Evolutionary conservation across 2,888 invertebrate genomes (phyloP).

Genomic region (Dynastes maya): DNA sequence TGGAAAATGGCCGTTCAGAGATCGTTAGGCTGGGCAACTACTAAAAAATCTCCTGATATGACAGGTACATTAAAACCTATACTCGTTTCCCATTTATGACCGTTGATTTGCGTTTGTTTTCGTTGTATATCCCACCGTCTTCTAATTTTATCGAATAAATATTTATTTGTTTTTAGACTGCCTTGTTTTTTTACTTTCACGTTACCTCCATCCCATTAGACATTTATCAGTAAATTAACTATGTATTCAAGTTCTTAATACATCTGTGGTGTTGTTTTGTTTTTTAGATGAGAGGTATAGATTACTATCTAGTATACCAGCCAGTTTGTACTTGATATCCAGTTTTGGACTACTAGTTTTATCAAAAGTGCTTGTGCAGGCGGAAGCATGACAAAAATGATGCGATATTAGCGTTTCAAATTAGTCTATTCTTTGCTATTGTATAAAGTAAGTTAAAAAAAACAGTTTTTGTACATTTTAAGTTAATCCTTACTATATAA

Average conservation of each 20-base stretch:
- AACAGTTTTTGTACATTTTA: constrained; percentile 29
- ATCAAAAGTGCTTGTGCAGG: constrained; percentile 64
- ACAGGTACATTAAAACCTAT: constrained; percentile 76
- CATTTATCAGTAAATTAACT: not conserved
- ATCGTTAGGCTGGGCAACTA: constrained; percentile 90
- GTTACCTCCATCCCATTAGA: not conserved
- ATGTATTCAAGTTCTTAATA: not conserved
- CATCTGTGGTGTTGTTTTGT: constrained; percentile 60
- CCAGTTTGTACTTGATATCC: constrained; percentile 81
- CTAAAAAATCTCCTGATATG: constrained; percentile 82
- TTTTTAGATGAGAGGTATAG: constrained; percentile 83
- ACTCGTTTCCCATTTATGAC: constrained; percentile 45
- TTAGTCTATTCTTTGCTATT: constrained; percentile 13
- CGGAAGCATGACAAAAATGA: constrained; percentile 49
- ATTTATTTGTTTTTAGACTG: constrained; percentile 43
- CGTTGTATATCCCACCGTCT: constrained; percentile 9
- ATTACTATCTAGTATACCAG: constrained; percentile 85
- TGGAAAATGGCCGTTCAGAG: constrained; percentile 97
- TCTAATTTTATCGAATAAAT: constrained; percentile 43
- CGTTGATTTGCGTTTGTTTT: constrained; percentile 11
- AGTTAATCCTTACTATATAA: constrained; percentile 8
- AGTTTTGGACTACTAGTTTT: constrained; percentile 80
- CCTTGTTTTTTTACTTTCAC: constrained; percentile 27
- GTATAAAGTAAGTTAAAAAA: constrained; percentile 36
- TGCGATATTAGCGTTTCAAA: constrained; percentile 2